Conservation (phyloP, 2,113 vertebrate species). For the Aleadryas rufinucha region DNA sequence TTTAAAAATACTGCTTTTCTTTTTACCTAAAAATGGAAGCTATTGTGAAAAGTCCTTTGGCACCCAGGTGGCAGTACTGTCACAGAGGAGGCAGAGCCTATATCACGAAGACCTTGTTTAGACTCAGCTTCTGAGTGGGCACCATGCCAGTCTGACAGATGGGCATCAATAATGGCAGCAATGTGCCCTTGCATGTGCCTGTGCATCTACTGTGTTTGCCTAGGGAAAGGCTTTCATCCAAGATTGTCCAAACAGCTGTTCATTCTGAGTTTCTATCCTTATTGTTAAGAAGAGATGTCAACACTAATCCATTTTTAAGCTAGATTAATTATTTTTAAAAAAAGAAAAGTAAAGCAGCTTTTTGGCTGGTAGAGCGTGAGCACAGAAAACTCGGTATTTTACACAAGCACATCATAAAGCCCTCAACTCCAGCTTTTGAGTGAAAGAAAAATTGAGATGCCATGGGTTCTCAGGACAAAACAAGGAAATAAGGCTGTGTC, state of each 20-base stretch:
- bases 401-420: neutral
- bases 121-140: constrained; percentile 9
- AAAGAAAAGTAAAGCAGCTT: neutral
- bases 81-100: neutral
- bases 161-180: constrained; percentile 37
- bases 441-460: neutral
- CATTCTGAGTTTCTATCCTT: constrained; percentile 14
- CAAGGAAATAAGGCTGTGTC: neutral
- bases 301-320: constrained; percentile 45
- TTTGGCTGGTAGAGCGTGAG: neutral
- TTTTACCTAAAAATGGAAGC: neutral
- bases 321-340: constrained; percentile 4
- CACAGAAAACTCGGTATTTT: neutral
- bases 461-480: neutral
- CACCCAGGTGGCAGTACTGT: constrained; percentile 48
- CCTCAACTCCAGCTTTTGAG: neutral
- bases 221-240: constrained; percentile 49
- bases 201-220: constrained; percentile 35
- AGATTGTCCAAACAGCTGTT: constrained; percentile 57
- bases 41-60: neutral
- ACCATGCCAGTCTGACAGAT: constrained; percentile 59
- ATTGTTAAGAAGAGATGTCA: constrained; percentile 49
- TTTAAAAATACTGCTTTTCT: neutral
- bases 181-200: neutral
- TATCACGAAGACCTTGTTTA: neutral